phyloP scores from a whole-genome alignment of 1,140 invertebrate genomes.

The Pygmarrhopalites habei region DNA sequence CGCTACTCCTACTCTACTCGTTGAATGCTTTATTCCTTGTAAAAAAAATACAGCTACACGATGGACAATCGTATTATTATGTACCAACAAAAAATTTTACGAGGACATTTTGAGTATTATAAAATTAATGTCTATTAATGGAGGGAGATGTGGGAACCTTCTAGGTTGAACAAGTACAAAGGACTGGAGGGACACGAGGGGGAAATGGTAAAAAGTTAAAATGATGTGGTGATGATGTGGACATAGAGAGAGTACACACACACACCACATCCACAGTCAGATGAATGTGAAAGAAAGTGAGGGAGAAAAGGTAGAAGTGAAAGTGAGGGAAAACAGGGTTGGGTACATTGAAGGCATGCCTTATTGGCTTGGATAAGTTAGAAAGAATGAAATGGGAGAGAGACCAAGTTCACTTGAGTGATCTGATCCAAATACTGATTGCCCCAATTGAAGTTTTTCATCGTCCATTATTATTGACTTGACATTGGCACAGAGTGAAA shows the following conservation, averaged over 20 bases:
- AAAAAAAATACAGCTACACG: too few species aligned
- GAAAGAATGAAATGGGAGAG: conserved; percentile 8
- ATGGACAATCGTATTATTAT: too few species aligned
- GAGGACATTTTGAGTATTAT: too few species aligned
- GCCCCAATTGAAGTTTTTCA: conserved; percentile 28
- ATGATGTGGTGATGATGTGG: too few species aligned
- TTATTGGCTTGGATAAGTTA: conserved; percentile 21
- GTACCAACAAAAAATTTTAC: too few species aligned
- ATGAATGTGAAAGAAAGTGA: not conserved
- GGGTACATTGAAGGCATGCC: conserved; percentile 12
- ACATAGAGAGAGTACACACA: too few species aligned
- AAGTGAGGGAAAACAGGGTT: conserved; percentile 9
- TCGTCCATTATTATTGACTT: conserved; percentile 6
- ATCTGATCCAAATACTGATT: conserved; percentile 24
- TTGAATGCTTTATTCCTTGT: too few species aligned
- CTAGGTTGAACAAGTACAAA: not conserved
- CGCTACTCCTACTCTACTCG: too few species aligned
- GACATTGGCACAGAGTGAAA: not conserved
- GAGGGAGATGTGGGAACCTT: too few species aligned
- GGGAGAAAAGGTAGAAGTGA: conserved; percentile 9
- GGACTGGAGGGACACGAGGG: not conserved
- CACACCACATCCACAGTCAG: too few species aligned
- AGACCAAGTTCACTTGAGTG: not conserved
- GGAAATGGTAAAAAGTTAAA: not conserved
- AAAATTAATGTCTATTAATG: too few species aligned